Evolutionary conservation across 2,888 invertebrate species (phyloP), one percentile per base, ranked within the genome.

Genomic region (Euspilapteryx auroguttella): DNA sequence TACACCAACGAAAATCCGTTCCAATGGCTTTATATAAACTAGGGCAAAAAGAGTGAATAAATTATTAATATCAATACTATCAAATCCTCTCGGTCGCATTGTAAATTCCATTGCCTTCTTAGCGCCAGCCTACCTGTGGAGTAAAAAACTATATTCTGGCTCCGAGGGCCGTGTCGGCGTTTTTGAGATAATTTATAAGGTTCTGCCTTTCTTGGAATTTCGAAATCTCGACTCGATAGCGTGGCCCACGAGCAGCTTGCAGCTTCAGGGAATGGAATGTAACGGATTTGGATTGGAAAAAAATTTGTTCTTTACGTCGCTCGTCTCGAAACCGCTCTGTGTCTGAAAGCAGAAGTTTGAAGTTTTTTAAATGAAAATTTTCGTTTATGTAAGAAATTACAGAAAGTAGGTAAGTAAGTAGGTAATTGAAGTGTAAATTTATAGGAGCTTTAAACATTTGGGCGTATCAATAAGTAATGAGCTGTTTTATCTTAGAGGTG

Each of bases 101-200:
- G 55, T 55, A 71, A 63, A 73, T 73, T 73, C 73, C 68, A 51
- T 55, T 41, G 56, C 55, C 59, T 59, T 65, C 69, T 73, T 71
- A 75, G 75, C 75, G 73, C 66, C 66, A 64, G 66, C 59, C 58
- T 66, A 63, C 71, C 71, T 68, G 73, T 63, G 56, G 57, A 57
- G 56, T 59, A 71, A 73, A 75, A 75, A 68, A 49, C 54, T 7
- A 9, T 21, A 57, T 66, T 66, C 65, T 59, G 66, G 62, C 62
- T 58, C 53, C 57, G 21, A 50, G 58, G 64, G 56, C 69, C 66
- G 65, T 50, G 73, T 64, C 75, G 75, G 73, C 69, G 56, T 73
- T 71, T 75, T 75, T 73, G 73, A 66, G 66, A 75, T 71, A 69
- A 71, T 73, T 73, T 73, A 73, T 71, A 71, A 73, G 71, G 68